phyloP scores from a whole-genome alignment of 2,888 invertebrate species.

The Drosophila rellima region DNA sequence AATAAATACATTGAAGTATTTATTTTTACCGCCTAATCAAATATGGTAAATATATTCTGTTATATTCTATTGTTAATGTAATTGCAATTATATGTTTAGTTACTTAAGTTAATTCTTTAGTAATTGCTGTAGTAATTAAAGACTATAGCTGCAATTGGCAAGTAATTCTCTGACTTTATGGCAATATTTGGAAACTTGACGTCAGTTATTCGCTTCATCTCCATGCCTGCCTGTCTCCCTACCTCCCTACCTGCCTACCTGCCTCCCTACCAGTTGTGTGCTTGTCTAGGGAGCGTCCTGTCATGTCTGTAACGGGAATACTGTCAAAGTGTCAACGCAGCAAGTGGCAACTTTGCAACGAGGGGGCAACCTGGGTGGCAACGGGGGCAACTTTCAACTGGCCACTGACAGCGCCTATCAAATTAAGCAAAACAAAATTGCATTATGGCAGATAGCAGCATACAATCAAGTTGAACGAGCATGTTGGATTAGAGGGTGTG shows the following conservation, averaged over 20 bases:
- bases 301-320: slow-evolving; percentile 39
- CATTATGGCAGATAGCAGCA: slow-evolving; percentile 68
- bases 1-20: no score
- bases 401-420: slow-evolving; percentile 80
- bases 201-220: background rate
- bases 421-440: slow-evolving; percentile 80
- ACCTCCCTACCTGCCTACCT: no score
- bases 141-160: background rate
- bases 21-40: no score
- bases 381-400: slow-evolving; percentile 28
- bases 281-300: slow-evolving; percentile 29
- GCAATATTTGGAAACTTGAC: background rate
- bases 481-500: slow-evolving; percentile 6
- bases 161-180: background rate
- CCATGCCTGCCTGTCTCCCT: background rate
- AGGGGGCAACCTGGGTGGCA: slow-evolving; percentile 7
- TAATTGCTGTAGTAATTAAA: background rate
- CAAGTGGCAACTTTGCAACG: slow-evolving; percentile 48
- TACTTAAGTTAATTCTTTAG: background rate
- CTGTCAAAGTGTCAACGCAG: slow-evolving; percentile 60
- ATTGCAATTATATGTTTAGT: background rate
- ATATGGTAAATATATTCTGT: no score
- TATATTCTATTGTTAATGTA: no score
- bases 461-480: slow-evolving; percentile 10
- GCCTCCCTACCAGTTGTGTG: background rate